Evolutionary conservation across 2,888 invertebrate genomes (phyloP).

Genomic region (Eristalinus sepulchralis): DNA sequence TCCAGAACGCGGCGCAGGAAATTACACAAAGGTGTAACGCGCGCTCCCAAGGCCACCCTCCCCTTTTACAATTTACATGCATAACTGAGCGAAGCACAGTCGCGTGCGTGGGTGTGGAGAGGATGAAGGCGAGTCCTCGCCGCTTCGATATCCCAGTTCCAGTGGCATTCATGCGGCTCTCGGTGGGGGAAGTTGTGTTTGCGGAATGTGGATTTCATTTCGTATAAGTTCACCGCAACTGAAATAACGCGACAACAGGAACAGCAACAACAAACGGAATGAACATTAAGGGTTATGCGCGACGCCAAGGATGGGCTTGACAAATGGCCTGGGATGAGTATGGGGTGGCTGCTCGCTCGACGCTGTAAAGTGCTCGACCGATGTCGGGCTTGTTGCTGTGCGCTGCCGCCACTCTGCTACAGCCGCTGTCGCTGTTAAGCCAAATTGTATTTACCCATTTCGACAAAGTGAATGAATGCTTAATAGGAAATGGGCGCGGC

Average conservation of each 20-base stretch:
- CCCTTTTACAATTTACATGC: conserved; percentile 61
- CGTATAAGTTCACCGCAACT: conserved; percentile 44
- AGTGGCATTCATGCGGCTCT: neutral
- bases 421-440: conserved; percentile 16
- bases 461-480: conserved; percentile 65
- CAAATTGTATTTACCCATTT: conserved; percentile 64
- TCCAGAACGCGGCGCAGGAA: conserved; percentile 34
- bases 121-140: neutral
- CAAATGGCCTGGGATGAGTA: conserved; percentile 4
- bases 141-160: neutral
- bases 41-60: conserved; percentile 56
- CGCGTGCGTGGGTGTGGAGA: conserved; percentile 1
- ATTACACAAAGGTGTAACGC: conserved; percentile 61
- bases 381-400: conserved; percentile 50
- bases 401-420: neutral
- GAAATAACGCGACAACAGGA: conserved; percentile 56
- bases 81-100: conserved; percentile 47
- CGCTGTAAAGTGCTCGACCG: conserved; percentile 45
- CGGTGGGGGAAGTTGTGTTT: conserved; percentile 34
- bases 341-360: conserved; percentile 17
- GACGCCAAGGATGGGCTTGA: conserved; percentile 1
- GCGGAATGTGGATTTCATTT: conserved; percentile 66
- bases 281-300: conserved; percentile 53
- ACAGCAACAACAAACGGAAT: conserved; percentile 49
- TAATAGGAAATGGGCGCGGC: conserved; percentile 65